A percentile compares a stretch with the other conserved stretches of the same genome.
phyloP scores from a whole-genome alignment of 2,888 invertebrate species.

The Mythimna ferrago region DNA sequence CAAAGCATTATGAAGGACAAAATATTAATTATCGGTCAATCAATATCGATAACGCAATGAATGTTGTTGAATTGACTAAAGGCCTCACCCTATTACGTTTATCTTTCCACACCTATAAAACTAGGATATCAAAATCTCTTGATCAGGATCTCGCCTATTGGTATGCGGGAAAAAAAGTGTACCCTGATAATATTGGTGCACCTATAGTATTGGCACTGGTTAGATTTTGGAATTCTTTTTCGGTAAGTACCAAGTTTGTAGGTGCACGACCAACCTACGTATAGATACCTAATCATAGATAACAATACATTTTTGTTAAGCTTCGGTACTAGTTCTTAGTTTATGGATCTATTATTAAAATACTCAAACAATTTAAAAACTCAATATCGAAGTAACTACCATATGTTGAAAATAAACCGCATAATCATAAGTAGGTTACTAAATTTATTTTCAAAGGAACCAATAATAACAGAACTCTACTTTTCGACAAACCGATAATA shows the following conservation, averaged over 20 bases:
- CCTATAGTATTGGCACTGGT: neutral
- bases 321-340: neutral
- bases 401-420: slow-evolving; percentile 13
- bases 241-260: no score
- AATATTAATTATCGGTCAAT: no score
- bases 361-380: neutral
- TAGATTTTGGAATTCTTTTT: neutral
- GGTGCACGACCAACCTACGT: no score
- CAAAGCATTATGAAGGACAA: neutral
- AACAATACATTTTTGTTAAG: neutral
- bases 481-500: slow-evolving; percentile 55
- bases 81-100: no score
- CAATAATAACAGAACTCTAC: slow-evolving; percentile 31
- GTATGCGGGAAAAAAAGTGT: neutral
- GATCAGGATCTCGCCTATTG: neutral
- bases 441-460: slow-evolving; percentile 30
- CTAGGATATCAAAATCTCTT: neutral
- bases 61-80: no score
- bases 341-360: neutral
- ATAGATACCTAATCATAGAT: no score
- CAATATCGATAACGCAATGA: no score
- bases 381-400: neutral
- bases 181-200: neutral
- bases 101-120: no score
- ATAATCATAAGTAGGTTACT: slow-evolving; percentile 46